phyloP scores from a whole-genome alignment of 2,113 vertebrate genomes.

The Montifringilla adamsi region DNA sequence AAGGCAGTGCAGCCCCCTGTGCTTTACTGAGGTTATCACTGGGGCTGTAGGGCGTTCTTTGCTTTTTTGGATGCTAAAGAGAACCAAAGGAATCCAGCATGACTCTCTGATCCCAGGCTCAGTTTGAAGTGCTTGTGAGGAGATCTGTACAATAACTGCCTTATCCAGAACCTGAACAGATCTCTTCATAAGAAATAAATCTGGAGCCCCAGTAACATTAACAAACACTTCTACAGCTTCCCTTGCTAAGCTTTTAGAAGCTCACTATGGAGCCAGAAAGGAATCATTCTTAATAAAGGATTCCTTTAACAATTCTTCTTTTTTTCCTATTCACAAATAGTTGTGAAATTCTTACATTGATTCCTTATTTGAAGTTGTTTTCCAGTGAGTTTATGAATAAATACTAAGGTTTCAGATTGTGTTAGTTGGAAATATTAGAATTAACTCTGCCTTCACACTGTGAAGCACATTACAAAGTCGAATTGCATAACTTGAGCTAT shows the following conservation, averaged over 20 bases:
- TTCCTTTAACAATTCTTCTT: background rate
- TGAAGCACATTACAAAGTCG: background rate
- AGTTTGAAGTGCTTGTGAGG: background rate
- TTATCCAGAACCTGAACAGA: background rate
- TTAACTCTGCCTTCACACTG: background rate
- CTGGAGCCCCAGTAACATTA: background rate
- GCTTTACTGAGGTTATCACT: background rate
- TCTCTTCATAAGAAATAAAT: background rate
- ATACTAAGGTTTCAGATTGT: background rate
- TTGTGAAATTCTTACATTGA: background rate
- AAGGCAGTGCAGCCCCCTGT: background rate
- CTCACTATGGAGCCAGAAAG: background rate
- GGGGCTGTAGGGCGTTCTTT: background rate
- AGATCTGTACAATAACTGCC: background rate
- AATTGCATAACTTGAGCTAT: background rate
- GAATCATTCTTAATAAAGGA: background rate
- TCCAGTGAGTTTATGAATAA: slow-evolving; percentile 26
- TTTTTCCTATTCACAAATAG: background rate
- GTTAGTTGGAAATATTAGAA: background rate
- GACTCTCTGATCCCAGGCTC: background rate
- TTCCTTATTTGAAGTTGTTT: slow-evolving; percentile 28
- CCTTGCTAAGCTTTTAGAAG: background rate
- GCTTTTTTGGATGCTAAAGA: background rate
- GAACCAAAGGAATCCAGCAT: background rate
- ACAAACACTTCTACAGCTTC: background rate